These are phyloP conservation scores for Lutraria rhynchaena DNA, from an alignment of 1,140 invertebrate genomes.

Conservation along the genomic window DNA sequence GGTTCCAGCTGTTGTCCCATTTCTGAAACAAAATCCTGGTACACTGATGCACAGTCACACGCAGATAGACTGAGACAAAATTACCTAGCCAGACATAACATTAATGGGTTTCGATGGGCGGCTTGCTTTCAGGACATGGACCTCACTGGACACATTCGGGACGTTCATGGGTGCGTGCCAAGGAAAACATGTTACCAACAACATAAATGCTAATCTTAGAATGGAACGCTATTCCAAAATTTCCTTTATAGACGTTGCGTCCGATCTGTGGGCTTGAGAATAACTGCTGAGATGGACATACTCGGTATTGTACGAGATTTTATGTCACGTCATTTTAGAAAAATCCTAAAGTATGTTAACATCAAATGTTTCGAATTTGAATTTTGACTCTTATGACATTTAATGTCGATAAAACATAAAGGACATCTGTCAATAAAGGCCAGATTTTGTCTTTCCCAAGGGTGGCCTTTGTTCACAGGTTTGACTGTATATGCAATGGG, in stretches of 20 bases:
- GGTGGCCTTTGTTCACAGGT: too few species aligned
- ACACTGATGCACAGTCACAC: background rate
- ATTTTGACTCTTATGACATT: too few species aligned
- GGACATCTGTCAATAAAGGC: too few species aligned
- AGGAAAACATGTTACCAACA: background rate
- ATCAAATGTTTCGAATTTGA: too few species aligned
- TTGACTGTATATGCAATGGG: too few species aligned
- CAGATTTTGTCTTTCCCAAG: too few species aligned
- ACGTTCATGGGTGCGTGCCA: background rate
- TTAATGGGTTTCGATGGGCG: background rate
- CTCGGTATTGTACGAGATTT: conserved; percentile 1
- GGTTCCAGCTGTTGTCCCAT: too few species aligned
- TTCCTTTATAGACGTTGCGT: background rate
- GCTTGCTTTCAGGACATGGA: background rate
- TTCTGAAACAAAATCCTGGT: background rate
- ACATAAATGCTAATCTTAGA: conserved; percentile 3
- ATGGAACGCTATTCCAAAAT: background rate
- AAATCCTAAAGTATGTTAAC: too few species aligned
- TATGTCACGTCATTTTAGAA: too few species aligned
- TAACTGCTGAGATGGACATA: background rate
- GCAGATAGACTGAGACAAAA: background rate
- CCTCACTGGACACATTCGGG: background rate
- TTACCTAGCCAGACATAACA: background rate
- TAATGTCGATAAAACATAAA: too few species aligned
- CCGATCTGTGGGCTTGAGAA: background rate